Percentiles rank a stretch among this genome's conserved stretches.
Conservation (phyloP, 2,797 vertebrate genomes). For the Tadarida brasiliensis region DNA sequence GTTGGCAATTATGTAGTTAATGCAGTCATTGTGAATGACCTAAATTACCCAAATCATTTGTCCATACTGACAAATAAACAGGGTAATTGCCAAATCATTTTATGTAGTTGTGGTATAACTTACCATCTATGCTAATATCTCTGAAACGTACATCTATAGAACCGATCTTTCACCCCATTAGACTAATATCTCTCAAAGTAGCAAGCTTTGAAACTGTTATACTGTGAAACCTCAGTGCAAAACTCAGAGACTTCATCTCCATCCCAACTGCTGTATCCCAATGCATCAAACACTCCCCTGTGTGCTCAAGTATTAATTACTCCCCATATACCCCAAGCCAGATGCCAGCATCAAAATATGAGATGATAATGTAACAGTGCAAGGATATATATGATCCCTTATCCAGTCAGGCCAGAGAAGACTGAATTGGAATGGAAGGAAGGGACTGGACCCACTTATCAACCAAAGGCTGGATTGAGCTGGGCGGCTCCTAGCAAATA, state of each 20-base stretch:
- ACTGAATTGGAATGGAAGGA: slow-evolving; percentile 35
- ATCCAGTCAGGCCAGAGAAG: not conserved
- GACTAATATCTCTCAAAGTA: slow-evolving; percentile 26
- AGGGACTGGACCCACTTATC: not conserved
- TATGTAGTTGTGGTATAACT: not conserved
- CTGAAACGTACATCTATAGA: not conserved
- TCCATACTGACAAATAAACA: slow-evolving; percentile 19
- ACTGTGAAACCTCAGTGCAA: not conserved
- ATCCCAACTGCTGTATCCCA: not conserved
- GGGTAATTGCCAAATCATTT: slow-evolving; percentile 38
- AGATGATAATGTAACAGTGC: not conserved
- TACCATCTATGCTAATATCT: slow-evolving; percentile 11
- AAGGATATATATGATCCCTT: slow-evolving; percentile 3
- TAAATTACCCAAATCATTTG: slow-evolving; percentile 34
- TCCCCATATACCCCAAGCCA: not conserved
- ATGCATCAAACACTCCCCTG: not conserved
- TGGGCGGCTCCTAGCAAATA: not conserved
- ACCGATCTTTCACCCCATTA: not conserved
- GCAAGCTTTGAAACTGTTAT: not conserved
- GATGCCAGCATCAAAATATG: not conserved
- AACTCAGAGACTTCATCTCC: not conserved
- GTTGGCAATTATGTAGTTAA: not conserved
- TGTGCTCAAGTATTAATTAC: not conserved
- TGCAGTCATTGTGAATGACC: not conserved
- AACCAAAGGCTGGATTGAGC: not conserved